phyloP scores from a whole-genome alignment of 2,888 invertebrate species.

The Maniola hyperantus region DNA sequence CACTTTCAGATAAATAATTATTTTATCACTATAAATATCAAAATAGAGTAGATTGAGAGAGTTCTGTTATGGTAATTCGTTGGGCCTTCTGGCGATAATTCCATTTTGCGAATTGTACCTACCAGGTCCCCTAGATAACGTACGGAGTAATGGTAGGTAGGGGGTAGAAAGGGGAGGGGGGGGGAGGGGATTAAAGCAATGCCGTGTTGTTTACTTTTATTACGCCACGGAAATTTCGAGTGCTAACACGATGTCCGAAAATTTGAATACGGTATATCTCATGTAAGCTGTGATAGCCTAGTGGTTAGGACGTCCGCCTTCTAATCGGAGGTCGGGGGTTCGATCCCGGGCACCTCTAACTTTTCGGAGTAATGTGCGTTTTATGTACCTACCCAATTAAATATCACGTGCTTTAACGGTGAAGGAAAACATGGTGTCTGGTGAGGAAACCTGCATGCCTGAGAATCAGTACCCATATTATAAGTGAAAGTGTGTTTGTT shows the following conservation, averaged over 20 bases:
- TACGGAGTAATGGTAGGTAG: conserved; percentile 49
- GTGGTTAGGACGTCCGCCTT: too few species aligned
- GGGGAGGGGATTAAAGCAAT: conserved; percentile 48
- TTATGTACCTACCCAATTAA: too few species aligned
- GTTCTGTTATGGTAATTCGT: not conserved
- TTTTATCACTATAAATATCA: not conserved
- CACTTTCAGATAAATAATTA: too few species aligned
- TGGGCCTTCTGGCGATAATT: conserved; percentile 27
- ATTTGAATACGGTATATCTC: conserved; percentile 6
- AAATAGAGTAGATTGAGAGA: conserved; percentile 27
- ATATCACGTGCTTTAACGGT: too few species aligned
- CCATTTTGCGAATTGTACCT: conserved; percentile 35
- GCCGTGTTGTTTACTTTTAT: conserved; percentile 53
- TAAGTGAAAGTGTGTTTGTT: too few species aligned
- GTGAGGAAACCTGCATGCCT: too few species aligned
- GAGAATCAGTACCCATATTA: too few species aligned
- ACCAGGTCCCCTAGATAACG: conserved; percentile 43
- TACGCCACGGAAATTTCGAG: conserved; percentile 29
- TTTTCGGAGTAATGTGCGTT: too few species aligned
- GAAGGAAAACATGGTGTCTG: too few species aligned
- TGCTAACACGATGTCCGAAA: not conserved
- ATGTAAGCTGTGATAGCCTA: not conserved
- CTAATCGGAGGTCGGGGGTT: too few species aligned
- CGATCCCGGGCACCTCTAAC: too few species aligned
- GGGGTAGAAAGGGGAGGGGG: conserved; percentile 44